Percentiles rank a stretch among this genome's conserved stretches.
These are phyloP conservation scores for Leptinotarsa defecta DNA, from an alignment of 1,140 invertebrate species.

Conservation along the genomic window DNA sequence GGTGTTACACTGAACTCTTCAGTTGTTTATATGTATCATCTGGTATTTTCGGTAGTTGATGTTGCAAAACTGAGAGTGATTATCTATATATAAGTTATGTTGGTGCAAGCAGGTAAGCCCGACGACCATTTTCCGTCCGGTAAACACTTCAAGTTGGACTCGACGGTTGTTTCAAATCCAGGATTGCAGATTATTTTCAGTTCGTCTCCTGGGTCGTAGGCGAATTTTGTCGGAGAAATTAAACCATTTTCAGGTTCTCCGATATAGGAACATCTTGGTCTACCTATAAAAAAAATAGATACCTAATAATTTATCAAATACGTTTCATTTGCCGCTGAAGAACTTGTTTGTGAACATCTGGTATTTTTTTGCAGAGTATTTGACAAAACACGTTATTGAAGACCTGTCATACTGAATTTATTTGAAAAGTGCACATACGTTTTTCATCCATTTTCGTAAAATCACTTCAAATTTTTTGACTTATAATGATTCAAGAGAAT, in stretches of 20 bases:
- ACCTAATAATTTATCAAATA: neutral
- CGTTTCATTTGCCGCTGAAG: too few relatives aligned
- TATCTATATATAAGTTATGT: neutral
- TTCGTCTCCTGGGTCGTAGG: constrained; percentile 76
- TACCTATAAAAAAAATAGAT: constrained; percentile 60
- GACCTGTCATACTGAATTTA: too few relatives aligned
- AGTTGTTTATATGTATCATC: too few relatives aligned
- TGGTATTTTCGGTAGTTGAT: too few relatives aligned
- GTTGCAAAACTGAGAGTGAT: neutral
- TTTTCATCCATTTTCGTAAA: too few relatives aligned
- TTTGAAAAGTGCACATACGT: too few relatives aligned
- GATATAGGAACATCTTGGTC: constrained; percentile 74
- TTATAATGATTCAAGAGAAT: neutral
- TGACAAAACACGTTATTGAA: too few relatives aligned
- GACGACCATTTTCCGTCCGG: constrained; percentile 60
- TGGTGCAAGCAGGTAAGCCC: constrained; percentile 56
- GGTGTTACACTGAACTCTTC: too few relatives aligned
- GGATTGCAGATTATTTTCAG: constrained; percentile 73
- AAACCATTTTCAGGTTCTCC: constrained; percentile 74
- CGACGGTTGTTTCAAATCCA: constrained; percentile 61
- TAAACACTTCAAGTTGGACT: constrained; percentile 56
- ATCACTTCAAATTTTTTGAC: too few relatives aligned
- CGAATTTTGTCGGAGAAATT: constrained; percentile 74
- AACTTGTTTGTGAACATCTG: too few relatives aligned
- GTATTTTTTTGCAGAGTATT: too few relatives aligned